Percentiles rank a stretch among this genome's conserved stretches.
Conservation (phyloP, 1,140 invertebrate species). For the Mylabris phalerata region DNA sequence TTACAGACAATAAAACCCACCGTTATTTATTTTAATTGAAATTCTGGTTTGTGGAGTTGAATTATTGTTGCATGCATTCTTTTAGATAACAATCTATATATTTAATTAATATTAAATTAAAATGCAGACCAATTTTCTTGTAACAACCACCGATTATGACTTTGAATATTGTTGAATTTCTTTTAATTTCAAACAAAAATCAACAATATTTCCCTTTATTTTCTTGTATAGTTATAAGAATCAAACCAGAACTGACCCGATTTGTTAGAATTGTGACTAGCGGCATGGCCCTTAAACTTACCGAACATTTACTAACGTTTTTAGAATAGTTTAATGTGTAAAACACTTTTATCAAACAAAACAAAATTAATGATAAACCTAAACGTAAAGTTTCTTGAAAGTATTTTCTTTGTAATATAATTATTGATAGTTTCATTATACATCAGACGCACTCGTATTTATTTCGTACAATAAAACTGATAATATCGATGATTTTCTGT, state of each 20-base stretch:
- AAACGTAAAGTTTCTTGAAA: conserved; percentile 14
- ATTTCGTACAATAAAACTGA: conserved; percentile 7
- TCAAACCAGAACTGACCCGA: conserved; percentile 4
- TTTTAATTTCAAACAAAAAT: conserved; percentile 1
- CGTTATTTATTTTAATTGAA: no score
- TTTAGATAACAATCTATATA: not conserved
- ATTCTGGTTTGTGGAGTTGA: no score
- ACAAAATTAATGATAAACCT: no score
- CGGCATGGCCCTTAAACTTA: conserved; percentile 32
- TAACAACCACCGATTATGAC: not conserved
- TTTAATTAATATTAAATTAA: not conserved
- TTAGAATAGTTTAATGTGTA: conserved; percentile 34
- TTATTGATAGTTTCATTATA: not conserved
- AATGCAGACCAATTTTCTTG: not conserved
- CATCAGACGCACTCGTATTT: not conserved
- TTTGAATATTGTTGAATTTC: not conserved
- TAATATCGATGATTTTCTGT: conserved; percentile 19
- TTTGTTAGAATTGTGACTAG: conserved; percentile 40
- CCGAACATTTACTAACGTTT: conserved; percentile 23
- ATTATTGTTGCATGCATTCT: no score
- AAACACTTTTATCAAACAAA: conserved; percentile 24
- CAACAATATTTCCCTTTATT: not conserved
- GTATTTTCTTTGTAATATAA: conserved; percentile 17
- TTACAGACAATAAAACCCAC: no score
- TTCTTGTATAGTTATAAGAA: no score